Base-by-base conservation (phyloP, 2,113 vertebrate species). In the Hemichromis elongatus region DNA sequence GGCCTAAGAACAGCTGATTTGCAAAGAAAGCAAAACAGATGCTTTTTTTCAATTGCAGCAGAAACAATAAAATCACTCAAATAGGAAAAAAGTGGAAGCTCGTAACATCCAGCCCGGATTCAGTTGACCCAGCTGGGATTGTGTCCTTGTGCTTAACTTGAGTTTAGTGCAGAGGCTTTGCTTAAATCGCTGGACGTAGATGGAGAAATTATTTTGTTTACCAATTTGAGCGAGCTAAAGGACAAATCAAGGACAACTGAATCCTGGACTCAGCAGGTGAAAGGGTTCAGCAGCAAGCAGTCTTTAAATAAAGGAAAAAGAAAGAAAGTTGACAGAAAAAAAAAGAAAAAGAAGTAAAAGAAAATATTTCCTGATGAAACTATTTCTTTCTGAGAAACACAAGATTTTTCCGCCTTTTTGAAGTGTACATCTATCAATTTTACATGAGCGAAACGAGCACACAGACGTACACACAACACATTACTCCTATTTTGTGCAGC, bases 1-100 rank as follows among this genome's bases (percentile, higher is more conserved):
- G 97, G 98, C 97, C 98, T 98, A 98, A 99, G 98, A 98, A 97
- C 98, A 98, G 98, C 98, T 98, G 98, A 99, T 98, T 98, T 97
- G 98, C 97, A 98, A 98, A 98, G 97, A 95, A 96, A 95, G 94
- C 87, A 91, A 95, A 94, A 96, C 89, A 96, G 91, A 94, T 92
- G 94, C 91, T 90, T 90, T 95, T 95, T 95, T 95, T 95, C 96
- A 98, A 98, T 98, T 97, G 97, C 96, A 98, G 97, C 97, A 93
- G 92, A 94, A 92, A 95, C 88, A 92, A 93, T 90, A 84, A 94
- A 94, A 94, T 94, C 90, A 97, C 96, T 97, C 95, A 97, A 98
- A 98, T 96, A 97, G 97, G 97, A 97, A 96, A 98, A 97, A 98
- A 97, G 97, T 97, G 97, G 89, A 95, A 92, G 95, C 93, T 94